Evolutionary conservation across 2,797 vertebrate genomes (phyloP), one percentile per base, ranked within the genome.

Genomic region (Choloepus didactylus): DNA sequence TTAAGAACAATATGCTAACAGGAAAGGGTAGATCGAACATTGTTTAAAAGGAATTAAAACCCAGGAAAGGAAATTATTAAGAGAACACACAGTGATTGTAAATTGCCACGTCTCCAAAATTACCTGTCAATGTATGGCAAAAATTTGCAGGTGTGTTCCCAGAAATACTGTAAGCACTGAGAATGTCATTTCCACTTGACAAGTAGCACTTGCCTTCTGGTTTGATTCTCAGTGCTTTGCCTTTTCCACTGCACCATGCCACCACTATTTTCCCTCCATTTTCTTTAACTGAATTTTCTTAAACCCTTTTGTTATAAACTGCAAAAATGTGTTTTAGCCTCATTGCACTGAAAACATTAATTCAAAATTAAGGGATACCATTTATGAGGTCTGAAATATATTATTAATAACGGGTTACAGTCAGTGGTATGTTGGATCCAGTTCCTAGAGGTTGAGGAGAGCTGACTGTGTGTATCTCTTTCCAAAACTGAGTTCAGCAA

Each of bases 1-100:
- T 56, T 84, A 85, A 84, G 21, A 94, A 80, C 27, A 93, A 59
- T 35, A 56, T 44, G 4, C 29, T 60, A 81, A 70, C 38, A 91
- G n/a, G 21, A 82, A 83, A 83, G 6, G 0, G 21, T 69, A 56
- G 38, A 7, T 56, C 56, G 46, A 87, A 72, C 41, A 59, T 31
- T 75, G 0, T 41, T 56, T 62, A 67, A 80, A 35, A 75, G 31
- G 23, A 92, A 75, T 79, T 82, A 49, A 94, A 89, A 56, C 27
- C 56, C n/a, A 7, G 54, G 38, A 56, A 87, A 83, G 16, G 38
- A 83, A 87, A 25, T 64, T 77, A 77, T 72, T 91, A 72, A 91
- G 41, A 76, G 35, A 92, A 89, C 27, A 64, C 35, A 38, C 59
- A 69, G 62, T 86, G 85, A 77, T 38, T 51, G 9, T 51, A 73